These are phyloP conservation scores for Hylia prasina DNA, from an alignment of 2,113 vertebrate genomes.

Conservation along the genomic window DNA sequence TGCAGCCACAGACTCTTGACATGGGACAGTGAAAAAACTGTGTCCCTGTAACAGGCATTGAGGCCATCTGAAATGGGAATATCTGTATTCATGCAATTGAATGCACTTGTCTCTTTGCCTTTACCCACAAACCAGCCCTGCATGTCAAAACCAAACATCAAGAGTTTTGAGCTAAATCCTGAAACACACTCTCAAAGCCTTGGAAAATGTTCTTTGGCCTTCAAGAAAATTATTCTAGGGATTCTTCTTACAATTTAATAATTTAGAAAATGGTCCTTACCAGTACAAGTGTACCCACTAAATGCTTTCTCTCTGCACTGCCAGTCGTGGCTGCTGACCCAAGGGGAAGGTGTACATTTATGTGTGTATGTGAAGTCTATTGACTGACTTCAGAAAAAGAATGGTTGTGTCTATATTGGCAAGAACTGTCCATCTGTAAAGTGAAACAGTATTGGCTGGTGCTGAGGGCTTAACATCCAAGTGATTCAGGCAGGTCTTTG, in stretches of 20 bases:
- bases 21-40: background rate
- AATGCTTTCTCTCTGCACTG: background rate
- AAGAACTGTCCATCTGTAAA: background rate
- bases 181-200: background rate
- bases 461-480: background rate
- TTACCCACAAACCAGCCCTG: background rate
- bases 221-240: background rate
- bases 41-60: background rate
- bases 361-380: background rate
- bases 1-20: background rate
- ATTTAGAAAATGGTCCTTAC: background rate
- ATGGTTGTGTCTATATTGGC: background rate
- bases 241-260: background rate
- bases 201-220: background rate
- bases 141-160: background rate
- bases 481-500: background rate
- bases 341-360: background rate
- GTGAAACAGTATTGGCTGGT: background rate
- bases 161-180: background rate
- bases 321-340: background rate
- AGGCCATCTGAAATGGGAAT: background rate
- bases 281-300: rapidly evolving
- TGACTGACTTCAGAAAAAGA: background rate
- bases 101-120: background rate
- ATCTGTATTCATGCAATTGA: background rate